Base-by-base conservation (phyloP, 2,888 invertebrate species). In the Malachius bipustulatus region DNA sequence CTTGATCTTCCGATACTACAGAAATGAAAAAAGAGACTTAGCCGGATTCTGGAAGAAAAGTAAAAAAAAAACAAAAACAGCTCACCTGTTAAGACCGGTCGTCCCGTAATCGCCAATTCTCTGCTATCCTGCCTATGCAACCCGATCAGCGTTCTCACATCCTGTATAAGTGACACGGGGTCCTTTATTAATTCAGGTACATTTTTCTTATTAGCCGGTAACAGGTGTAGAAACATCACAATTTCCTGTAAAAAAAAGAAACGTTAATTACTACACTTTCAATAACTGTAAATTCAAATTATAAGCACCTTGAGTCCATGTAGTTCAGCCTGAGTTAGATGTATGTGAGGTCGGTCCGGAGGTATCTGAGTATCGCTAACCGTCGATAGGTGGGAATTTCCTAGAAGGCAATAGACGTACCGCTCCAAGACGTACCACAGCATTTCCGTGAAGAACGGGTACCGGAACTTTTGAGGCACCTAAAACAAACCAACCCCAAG, bases 361-460 rank as follows among this genome's bases (percentile, higher is more conserved):
- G 67, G 59, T 31, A 62, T 51, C 3, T 49, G 46, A 3, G 55
- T 45, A 33, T 60, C 57, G n/a, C 55, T 50, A 13, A 57, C 60
- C 6, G 55, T 51, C 4, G 75, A 70, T 32, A 91, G 67, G 60
- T 90, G 89, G 28, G 81, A 80, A 40, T 81, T 74, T 0, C 91
- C 91, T 36, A 91, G 66, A 34, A 96, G 64, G 37, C 87, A 84
- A 48, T 78, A 77, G 19, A 94, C 88, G 62, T 96, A 96, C 27
- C 89, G 75, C 51, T 91, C 93, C 47, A 96, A 65, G 26, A 94
- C 91, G 65, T 96, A 97, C 94, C 97, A 97, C 39, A 93, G 67
- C 82, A 97, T 93, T 66, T 97, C 96, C 9, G 89, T 90, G 65
- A 91, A 97, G 67, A 94, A 96, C 1, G 97, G 97, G 61, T 96